These are phyloP conservation scores for Enhydra lutris DNA, from an alignment of 2,113 vertebrate genomes.

Conservation along the genomic window DNA sequence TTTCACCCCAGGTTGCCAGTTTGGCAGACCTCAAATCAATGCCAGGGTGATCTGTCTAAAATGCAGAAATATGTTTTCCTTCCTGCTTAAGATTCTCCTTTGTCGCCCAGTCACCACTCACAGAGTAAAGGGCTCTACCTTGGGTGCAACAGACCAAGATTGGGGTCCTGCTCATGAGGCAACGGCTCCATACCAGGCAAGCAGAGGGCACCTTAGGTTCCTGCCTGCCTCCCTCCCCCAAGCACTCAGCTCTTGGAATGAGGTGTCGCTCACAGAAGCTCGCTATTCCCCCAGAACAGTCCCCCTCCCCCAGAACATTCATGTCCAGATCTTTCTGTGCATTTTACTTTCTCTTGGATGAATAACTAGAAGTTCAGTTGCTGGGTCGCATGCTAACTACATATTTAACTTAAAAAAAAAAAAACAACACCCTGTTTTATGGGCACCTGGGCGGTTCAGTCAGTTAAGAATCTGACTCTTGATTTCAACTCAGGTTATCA, in stretches of 20 bases:
- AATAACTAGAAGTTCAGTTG: neutral
- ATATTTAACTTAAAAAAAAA: neutral
- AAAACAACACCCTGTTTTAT: neutral
- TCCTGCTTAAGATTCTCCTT: neutral
- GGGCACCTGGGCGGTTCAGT: neutral
- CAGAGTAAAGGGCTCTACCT: neutral
- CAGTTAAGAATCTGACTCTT: neutral
- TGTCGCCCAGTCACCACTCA: neutral
- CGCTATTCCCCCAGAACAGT: neutral
- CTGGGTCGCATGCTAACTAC: neutral
- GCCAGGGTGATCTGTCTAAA: neutral
- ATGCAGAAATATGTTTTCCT: neutral
- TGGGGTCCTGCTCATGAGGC: neutral
- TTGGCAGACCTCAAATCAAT: neutral
- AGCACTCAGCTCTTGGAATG: neutral
- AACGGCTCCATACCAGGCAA: neutral
- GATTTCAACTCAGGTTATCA: neutral
- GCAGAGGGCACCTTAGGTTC: neutral
- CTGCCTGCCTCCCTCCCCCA: neutral
- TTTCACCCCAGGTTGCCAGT: neutral
- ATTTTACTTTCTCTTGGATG: neutral
- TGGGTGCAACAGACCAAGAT: neutral
- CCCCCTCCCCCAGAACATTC: neutral
- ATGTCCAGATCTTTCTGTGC: neutral
- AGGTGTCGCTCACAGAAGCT: neutral